These are phyloP conservation scores for Drosophila ironensis DNA, from an alignment of 1,140 invertebrate species.

Conservation along the genomic window DNA sequence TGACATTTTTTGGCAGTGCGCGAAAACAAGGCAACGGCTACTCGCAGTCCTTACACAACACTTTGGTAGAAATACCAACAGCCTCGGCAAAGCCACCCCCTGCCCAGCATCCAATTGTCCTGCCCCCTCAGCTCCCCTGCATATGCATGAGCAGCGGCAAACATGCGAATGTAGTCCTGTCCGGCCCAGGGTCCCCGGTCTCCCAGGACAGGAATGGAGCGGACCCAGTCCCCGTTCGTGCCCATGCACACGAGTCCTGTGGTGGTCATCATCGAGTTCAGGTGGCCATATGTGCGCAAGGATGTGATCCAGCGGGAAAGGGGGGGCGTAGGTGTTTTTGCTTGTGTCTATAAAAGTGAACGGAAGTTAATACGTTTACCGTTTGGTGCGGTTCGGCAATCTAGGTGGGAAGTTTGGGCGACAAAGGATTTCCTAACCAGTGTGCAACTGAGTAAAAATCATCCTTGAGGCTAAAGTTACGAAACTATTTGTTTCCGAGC, in stretches of 20 bases:
- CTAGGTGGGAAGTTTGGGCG: not conserved
- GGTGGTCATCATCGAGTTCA: slow-evolving; percentile 52
- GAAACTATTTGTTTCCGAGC: too few species aligned
- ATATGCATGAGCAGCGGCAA: slow-evolving; percentile 26
- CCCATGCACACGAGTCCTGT: slow-evolving; percentile 25
- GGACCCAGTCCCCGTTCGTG: not conserved
- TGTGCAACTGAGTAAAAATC: too few species aligned
- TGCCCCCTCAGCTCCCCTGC: not conserved
- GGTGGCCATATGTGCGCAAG: slow-evolving; percentile 40
- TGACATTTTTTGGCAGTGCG: not conserved
- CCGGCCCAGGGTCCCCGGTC: slow-evolving; percentile 22
- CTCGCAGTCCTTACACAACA: slow-evolving; percentile 9
- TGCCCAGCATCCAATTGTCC: slow-evolving; percentile 41
- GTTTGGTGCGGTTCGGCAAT: slow-evolving; percentile 23
- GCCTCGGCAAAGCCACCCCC: slow-evolving; percentile 1
- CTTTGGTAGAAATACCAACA: slow-evolving; percentile 2
- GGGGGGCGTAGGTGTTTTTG: slow-evolving; percentile 27
- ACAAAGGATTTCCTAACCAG: too few species aligned
- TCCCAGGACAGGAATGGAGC: slow-evolving; percentile 12
- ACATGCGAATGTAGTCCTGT: slow-evolving; percentile 33
- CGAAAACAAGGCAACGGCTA: not conserved
- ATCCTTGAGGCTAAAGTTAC: too few species aligned
- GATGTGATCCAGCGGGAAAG: too few species aligned
- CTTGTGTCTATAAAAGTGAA: slow-evolving; percentile 68
- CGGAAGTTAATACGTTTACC: slow-evolving; percentile 79